Conservation (phyloP, 2,113 vertebrate genomes). For the Ictidomys tridecemlineatus region DNA sequence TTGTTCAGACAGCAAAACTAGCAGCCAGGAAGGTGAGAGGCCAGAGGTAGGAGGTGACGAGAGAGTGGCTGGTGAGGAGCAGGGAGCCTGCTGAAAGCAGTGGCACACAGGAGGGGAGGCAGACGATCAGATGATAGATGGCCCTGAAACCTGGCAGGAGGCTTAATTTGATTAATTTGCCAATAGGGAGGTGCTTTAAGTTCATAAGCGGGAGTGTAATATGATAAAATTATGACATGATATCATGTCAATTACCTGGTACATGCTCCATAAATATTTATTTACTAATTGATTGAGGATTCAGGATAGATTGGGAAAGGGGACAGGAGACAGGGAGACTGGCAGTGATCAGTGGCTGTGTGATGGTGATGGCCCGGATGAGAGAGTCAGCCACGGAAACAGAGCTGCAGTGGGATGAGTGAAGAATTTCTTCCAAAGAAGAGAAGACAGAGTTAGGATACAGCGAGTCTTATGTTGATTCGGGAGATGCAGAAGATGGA, state of each 20-base stretch:
- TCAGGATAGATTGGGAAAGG: background rate
- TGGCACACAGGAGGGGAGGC: background rate
- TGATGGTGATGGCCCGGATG: background rate
- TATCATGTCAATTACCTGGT: slow-evolving; percentile 56
- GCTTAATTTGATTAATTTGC: slow-evolving; percentile 70
- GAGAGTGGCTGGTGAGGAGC: background rate
- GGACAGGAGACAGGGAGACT: background rate
- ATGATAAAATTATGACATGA: slow-evolving; percentile 64
- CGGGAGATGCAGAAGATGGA: background rate
- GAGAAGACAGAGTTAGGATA: background rate
- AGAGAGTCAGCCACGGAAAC: background rate
- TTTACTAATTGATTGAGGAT: slow-evolving; percentile 62
- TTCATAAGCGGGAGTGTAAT: slow-evolving; percentile 45
- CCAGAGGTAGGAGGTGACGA: background rate
- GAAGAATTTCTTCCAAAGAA: background rate
- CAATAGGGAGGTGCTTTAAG: slow-evolving; percentile 54
- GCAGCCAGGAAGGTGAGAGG: background rate
- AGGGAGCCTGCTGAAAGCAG: no score
- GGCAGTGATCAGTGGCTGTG: background rate
- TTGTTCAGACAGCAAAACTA: background rate
- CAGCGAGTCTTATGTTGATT: background rate
- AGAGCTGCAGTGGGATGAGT: background rate
- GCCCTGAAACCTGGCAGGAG: slow-evolving; percentile 50
- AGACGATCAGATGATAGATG: background rate
- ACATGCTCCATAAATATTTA: slow-evolving; percentile 71